A percentile compares a stretch with the other conserved stretches of the same genome.
phyloP scores from a whole-genome alignment of 2,888 invertebrate species.

The Andrena camellia region DNA sequence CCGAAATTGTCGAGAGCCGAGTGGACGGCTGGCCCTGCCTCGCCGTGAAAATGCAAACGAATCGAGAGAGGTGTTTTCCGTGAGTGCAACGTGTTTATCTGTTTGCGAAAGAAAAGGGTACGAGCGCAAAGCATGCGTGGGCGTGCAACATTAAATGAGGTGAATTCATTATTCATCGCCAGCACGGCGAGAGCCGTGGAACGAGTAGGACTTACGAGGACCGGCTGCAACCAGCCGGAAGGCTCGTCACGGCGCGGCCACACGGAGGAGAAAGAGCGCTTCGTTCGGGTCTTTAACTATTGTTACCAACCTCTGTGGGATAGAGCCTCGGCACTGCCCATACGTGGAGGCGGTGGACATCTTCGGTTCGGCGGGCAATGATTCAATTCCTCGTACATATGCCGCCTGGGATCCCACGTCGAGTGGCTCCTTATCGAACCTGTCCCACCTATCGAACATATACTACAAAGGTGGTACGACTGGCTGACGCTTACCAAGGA shows the following conservation, averaged over 20 bases:
- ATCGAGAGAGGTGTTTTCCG: conserved; percentile 35
- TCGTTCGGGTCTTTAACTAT: conserved; percentile 59
- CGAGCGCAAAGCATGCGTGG: conserved; percentile 74
- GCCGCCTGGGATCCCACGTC: conserved; percentile 96
- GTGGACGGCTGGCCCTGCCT: conserved; percentile 14
- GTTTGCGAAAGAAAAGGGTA: conserved; percentile 57
- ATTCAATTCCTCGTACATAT: conserved; percentile 95
- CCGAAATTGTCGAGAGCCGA: neutral
- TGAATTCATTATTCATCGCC: conserved; percentile 11
- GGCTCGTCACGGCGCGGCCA: conserved; percentile 42
- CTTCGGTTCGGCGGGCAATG: conserved; percentile 86
- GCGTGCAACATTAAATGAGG: conserved; percentile 76
- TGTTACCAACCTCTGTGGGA: conserved; percentile 84
- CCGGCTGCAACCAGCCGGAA: conserved; percentile 59
- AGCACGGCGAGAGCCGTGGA: conserved; percentile 31
- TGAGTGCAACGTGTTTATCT: conserved; percentile 64
- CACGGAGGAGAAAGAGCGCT: conserved; percentile 54
- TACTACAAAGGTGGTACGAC: conserved; percentile 83
- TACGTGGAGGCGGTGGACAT: conserved; percentile 86
- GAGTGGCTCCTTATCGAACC: conserved; percentile 88
- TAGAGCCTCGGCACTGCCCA: conserved; percentile 86
- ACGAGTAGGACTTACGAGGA: conserved; percentile 65
- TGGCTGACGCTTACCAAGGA: conserved; percentile 81
- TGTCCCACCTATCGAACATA: conserved; percentile 85
- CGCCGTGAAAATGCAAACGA: conserved; percentile 7